These are phyloP conservation scores for Reticulitermes lucifugus DNA, from an alignment of 2,888 invertebrate genomes.

Conservation along the genomic window DNA sequence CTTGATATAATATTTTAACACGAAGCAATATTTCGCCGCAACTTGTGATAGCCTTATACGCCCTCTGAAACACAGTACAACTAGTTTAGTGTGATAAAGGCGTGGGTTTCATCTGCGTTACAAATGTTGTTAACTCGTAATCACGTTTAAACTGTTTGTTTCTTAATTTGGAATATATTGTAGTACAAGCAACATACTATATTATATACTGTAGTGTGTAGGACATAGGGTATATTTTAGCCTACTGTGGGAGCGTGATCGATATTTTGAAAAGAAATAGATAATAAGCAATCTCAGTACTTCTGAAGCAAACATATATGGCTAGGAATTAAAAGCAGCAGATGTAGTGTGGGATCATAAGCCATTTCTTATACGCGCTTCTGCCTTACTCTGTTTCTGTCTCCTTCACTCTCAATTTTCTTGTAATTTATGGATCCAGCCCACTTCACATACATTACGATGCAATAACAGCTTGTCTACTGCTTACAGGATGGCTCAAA, in stretches of 20 bases:
- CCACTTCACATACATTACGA: constrained; percentile 39
- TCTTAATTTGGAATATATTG: not conserved
- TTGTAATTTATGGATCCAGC: constrained; percentile 41
- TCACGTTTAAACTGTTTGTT: not conserved
- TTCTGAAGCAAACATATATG: constrained; percentile 4
- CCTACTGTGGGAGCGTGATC: constrained; percentile 14
- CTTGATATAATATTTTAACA: not conserved
- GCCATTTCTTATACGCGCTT: constrained; percentile 32
- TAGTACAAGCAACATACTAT: too few relatives aligned
- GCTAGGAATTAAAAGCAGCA: constrained; percentile 14
- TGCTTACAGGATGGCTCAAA: constrained; percentile 29
- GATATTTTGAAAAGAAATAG: not conserved
- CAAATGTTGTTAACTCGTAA: constrained; percentile 4
- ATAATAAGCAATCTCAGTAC: not conserved
- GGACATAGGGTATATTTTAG: not conserved
- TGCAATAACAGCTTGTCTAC: constrained; percentile 42
- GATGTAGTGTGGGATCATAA: constrained; percentile 10
- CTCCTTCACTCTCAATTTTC: constrained; percentile 32
- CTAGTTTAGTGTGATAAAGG: not conserved
- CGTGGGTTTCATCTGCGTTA: not conserved
- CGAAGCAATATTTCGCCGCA: not conserved
- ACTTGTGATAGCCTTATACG: constrained; percentile 8
- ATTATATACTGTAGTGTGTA: not conserved
- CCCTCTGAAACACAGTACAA: not conserved
- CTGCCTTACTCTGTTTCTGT: not conserved